Evolutionary conservation across 2,888 invertebrate species (phyloP).

Genomic region (Flexamia atlantica): DNA sequence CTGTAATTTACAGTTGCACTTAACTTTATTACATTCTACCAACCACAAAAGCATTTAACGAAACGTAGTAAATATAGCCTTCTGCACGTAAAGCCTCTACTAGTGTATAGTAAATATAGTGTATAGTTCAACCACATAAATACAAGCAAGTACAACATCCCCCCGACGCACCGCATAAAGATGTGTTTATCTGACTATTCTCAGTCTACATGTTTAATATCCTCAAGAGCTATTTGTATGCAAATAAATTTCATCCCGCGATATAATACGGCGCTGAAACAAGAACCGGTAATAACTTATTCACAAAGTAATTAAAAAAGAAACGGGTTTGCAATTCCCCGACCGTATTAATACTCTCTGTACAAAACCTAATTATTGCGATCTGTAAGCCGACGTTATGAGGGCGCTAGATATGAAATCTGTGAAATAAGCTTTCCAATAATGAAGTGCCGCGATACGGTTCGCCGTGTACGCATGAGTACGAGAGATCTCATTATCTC

Average conservation of each 20-base stretch:
- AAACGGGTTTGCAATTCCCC: conserved; percentile 47
- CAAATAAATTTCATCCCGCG: conserved; percentile 39
- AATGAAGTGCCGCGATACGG: conserved; percentile 52
- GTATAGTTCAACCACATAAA: conserved; percentile 14
- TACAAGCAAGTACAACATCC: background rate
- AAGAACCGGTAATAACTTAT: conserved; percentile 37
- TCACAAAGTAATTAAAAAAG: conserved; percentile 48
- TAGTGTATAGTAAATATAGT: no score
- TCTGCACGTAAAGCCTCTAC: background rate
- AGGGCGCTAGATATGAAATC: conserved; percentile 54
- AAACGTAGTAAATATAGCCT: no score
- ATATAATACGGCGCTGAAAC: conserved; percentile 8
- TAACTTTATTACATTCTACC: no score
- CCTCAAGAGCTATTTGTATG: conserved; percentile 43
- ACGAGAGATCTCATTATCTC: conserved; percentile 44
- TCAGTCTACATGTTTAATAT: conserved; percentile 28
- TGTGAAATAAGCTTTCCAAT: conserved; percentile 58
- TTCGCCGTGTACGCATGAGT: conserved; percentile 36
- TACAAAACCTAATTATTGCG: conserved; percentile 55
- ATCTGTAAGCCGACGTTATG: conserved; percentile 28
- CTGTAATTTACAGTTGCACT: no score
- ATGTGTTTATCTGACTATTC: conserved; percentile 19
- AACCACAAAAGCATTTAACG: no score
- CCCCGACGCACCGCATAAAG: conserved; percentile 1
- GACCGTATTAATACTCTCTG: conserved; percentile 40